Base-by-base conservation (phyloP, 2,797 vertebrate species). In the Rhabdomys pumilio region DNA sequence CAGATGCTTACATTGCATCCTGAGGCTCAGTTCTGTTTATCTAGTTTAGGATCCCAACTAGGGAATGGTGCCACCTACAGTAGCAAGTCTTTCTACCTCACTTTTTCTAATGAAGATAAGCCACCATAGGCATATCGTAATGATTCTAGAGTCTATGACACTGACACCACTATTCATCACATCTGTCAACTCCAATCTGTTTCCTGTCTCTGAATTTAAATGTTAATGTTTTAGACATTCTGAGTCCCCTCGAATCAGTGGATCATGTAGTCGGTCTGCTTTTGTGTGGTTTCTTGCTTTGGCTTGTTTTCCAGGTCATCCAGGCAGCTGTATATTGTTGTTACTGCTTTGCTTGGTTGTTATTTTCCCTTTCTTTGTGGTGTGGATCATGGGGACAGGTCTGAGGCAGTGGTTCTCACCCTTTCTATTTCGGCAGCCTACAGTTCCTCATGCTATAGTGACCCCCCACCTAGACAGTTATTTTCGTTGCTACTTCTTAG, bases 181-280 rank as follows among this genome's bases (percentile, higher is more conserved):
- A 55, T 17, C 63, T 53, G 47, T n/a, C 47, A 90, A 57, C 76
- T 69, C 67, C 44, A 53, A 67, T 86, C 24, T 61, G 57, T 77
- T 86, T 91, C 65, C 17, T 75, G 53, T 63, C 41, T 91, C 7
- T 85, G n/a, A 57, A 65, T 93, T 96, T 90, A 22, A 50, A 77
- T 92, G 87, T 83, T 38, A 89, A 22, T 87, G 0, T 26, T 77
- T 12, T 73, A 4, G 61, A 50, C 38, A 57, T 77, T 90, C 76
- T 20, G 7, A 59, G n/a, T 69, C 65, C 6, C 4, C 34, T n/a
- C 1, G 31, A 63, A 50, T 77, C 73, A 8, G 3, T 63, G 57
- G 80, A 61, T 81, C 65, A 22, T 91, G n/a, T 15, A 55, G 3
- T 90, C 38, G 67, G 26, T 92, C 29, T 6, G 29, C 55, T 92